phyloP scores from a whole-genome alignment of 1,140 invertebrate species.

The Eulimnadia texana region DNA sequence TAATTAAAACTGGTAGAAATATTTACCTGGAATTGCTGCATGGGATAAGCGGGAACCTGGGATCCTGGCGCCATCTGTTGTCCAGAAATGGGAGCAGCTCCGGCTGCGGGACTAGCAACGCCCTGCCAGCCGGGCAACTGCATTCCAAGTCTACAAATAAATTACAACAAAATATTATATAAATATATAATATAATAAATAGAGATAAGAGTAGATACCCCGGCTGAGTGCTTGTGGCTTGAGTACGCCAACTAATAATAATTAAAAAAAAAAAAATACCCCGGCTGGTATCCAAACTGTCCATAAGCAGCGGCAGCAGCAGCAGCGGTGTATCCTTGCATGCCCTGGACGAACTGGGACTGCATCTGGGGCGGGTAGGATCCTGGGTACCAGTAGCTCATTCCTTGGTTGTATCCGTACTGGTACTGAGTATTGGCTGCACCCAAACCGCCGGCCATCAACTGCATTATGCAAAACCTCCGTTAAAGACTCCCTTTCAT shows the following conservation, averaged over 20 bases:
- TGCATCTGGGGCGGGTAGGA: slow-evolving; percentile 57
- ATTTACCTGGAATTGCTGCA: slow-evolving; percentile 67
- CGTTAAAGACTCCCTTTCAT: not conserved
- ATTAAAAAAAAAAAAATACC: slow-evolving; percentile 22
- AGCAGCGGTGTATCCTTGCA: slow-evolving; percentile 67
- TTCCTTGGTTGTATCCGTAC: slow-evolving; percentile 45
- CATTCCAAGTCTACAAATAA: slow-evolving; percentile 61
- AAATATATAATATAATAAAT: no score
- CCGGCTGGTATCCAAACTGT: slow-evolving; percentile 51
- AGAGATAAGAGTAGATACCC: no score
- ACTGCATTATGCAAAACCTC: slow-evolving; percentile 23
- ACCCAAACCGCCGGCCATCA: slow-evolving; percentile 27
- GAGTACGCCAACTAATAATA: no score
- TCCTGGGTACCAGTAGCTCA: slow-evolving; percentile 66
- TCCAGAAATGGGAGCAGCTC: slow-evolving; percentile 37
- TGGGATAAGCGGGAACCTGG: slow-evolving; percentile 60
- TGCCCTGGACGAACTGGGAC: slow-evolving; percentile 60
- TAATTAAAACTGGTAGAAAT: not conserved
- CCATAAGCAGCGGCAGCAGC: slow-evolving; percentile 27
- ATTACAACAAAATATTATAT: no score
- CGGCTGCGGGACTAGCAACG: slow-evolving; percentile 29
- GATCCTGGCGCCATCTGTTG: no score
- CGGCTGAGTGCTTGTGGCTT: no score
- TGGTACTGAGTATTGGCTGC: slow-evolving; percentile 34
- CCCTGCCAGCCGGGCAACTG: slow-evolving; percentile 56